Conservation (phyloP, 2,113 vertebrate species). For the Zosterops japonicus region DNA sequence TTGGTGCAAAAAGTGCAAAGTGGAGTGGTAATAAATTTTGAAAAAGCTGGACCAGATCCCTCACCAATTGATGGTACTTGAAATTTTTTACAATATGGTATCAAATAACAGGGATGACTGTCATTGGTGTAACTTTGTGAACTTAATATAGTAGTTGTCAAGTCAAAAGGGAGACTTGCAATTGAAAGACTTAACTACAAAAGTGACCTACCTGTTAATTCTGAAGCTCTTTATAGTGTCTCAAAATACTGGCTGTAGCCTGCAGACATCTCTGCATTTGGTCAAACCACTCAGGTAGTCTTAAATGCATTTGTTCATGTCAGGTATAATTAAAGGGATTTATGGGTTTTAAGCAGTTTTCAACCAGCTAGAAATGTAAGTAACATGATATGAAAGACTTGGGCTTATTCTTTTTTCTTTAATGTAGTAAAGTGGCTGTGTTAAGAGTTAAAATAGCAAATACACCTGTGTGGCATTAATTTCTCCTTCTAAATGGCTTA, state of each 20-base stretch:
- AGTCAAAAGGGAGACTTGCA: neutral
- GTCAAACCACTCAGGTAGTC: neutral
- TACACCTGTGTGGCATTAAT: neutral
- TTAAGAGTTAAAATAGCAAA: neutral
- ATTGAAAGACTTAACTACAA: neutral
- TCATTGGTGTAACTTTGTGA: neutral
- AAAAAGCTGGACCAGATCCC: slow-evolving; percentile 95
- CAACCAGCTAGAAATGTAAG: neutral
- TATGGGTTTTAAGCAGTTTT: neutral
- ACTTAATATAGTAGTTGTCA: neutral
- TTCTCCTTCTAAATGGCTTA: neutral
- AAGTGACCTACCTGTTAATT: neutral
- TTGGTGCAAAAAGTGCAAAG: slow-evolving; percentile 97
- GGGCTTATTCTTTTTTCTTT: neutral
- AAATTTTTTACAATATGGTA: neutral
- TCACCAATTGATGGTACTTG: slow-evolving; percentile 82
- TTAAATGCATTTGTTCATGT: neutral
- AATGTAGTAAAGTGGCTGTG: neutral
- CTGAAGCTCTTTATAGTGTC: neutral
- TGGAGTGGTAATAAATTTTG: slow-evolving; percentile 96
- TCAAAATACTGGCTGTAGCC: neutral
- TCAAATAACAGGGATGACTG: neutral
- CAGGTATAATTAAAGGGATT: neutral
- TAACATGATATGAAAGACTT: neutral
- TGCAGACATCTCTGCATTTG: neutral